Conservation (phyloP, 2,797 vertebrate genomes). For the Peromyscus melanophrys region DNA sequence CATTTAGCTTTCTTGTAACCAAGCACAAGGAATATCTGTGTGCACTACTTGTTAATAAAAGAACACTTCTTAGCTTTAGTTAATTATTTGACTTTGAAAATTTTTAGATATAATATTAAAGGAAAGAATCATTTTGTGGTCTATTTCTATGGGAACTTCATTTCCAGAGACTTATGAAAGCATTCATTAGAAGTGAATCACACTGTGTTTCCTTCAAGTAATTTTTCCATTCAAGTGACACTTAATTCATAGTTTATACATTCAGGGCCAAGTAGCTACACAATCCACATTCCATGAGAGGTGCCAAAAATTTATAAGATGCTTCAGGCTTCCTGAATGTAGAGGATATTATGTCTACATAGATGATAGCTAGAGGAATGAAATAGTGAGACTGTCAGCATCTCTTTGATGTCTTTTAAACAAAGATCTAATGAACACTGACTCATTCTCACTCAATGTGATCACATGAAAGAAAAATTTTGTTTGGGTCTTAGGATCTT, state of each 20-base stretch:
- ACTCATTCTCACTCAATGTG: slow-evolving; percentile 72
- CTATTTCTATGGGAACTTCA: slow-evolving; percentile 71
- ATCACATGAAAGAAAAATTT: slow-evolving; percentile 79
- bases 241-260: slow-evolving; percentile 83
- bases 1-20: slow-evolving; percentile 43
- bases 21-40: slow-evolving; percentile 58
- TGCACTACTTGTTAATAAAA: slow-evolving; percentile 66
- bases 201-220: slow-evolving; percentile 81
- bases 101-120: slow-evolving; percentile 76
- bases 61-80: slow-evolving; percentile 67
- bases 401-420: slow-evolving; percentile 79
- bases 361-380: slow-evolving; percentile 49
- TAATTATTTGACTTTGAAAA: slow-evolving; percentile 79
- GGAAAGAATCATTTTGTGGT: slow-evolving; percentile 72
- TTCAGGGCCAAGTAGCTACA: slow-evolving; percentile 76
- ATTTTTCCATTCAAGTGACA: slow-evolving; percentile 83
- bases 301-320: slow-evolving; percentile 73
- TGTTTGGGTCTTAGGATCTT: slow-evolving; percentile 79
- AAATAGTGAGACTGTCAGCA: slow-evolving; percentile 64
- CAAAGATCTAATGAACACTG: slow-evolving; percentile 70
- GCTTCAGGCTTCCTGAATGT: slow-evolving; percentile 70
- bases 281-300: slow-evolving; percentile 77
- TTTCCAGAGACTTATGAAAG: slow-evolving; percentile 78
- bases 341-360: slow-evolving; percentile 74
- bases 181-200: slow-evolving; percentile 86